A percentile compares a stretch with the other conserved stretches of the same genome.
phyloP scores from a whole-genome alignment of 2,888 invertebrate genomes.

The Pheosia tremula region DNA sequence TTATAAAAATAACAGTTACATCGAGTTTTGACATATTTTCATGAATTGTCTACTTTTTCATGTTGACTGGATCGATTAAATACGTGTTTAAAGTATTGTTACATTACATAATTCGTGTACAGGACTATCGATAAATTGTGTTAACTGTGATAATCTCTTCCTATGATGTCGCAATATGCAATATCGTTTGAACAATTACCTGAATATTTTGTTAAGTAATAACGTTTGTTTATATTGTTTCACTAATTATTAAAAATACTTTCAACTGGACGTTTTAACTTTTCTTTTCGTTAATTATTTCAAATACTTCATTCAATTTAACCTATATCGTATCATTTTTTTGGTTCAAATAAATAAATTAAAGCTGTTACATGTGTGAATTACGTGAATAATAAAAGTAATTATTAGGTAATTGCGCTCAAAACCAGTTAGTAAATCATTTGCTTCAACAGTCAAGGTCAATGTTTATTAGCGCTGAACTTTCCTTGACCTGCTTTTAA shows the following conservation, averaged over 20 bases:
- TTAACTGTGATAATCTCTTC: slow-evolving; percentile 79
- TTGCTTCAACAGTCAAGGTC: slow-evolving; percentile 46
- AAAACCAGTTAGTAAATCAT: slow-evolving; percentile 22
- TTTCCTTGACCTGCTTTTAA: slow-evolving; percentile 47
- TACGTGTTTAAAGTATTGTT: slow-evolving; percentile 10
- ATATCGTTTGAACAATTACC: slow-evolving; percentile 53
- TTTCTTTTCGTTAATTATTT: slow-evolving; percentile 26
- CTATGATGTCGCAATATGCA: slow-evolving; percentile 57
- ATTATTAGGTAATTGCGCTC: neutral
- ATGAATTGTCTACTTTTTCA: neutral
- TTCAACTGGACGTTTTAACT: slow-evolving; percentile 40
- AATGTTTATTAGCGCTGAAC: slow-evolving; percentile 29
- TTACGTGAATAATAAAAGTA: too few species aligned
- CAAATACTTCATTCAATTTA: slow-evolving; percentile 11
- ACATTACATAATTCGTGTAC: slow-evolving; percentile 22
- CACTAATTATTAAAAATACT: slow-evolving; percentile 39
- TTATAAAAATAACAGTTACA: too few species aligned
- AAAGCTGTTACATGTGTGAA: too few species aligned
- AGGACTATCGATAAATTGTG: slow-evolving; percentile 42
- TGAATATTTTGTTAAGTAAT: slow-evolving; percentile 60
- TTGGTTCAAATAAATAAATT: slow-evolving; percentile 13
- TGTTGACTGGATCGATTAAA: neutral
- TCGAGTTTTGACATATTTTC: too few species aligned
- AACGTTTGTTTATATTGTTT: slow-evolving; percentile 52
- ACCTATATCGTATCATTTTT: slow-evolving; percentile 23